Evolutionary conservation across 2,113 vertebrate genomes (phyloP), one percentile per base, ranked within the genome.

Genomic region (Callocephalon fimbriatum): DNA sequence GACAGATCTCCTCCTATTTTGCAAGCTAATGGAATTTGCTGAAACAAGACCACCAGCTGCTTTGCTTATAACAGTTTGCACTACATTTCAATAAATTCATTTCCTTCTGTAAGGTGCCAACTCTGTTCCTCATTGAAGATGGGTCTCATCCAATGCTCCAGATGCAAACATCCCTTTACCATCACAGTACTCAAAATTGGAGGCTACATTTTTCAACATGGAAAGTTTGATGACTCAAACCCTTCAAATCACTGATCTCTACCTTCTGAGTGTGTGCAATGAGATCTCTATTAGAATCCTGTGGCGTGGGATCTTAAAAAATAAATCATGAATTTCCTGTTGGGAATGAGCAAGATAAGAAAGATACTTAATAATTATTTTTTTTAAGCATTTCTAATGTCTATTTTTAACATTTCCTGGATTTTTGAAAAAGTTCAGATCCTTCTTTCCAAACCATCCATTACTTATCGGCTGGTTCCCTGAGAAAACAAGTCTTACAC

Each of bases 11-110:
- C 42, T 79, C 45, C 87, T 77, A 50, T 86, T 94, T 86, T 84
- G 93, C 56, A 93, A 70, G 72, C 76, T 81, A 95, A 87, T 73
- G 95, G 96, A 94, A 97, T 97, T 94, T 95, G 87, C 72, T 90
- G 90, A 76, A 95, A 90, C 42, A 95, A 90, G 86, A 86, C 40
- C 15, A 10, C 61, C 77, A 95, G 85, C 75, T 93, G 90, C 61
- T 95, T 59, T 48, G 40, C 63, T 96, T 78, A 18, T 51, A 90
- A 74, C 26, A 66, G 48, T 86, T 62, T 81, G 58, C 82, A 88
- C 54, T 70, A 29, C 40, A 59, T 83, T 93, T 82, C 65, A 83
- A 42, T 59, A 83, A 37, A 71, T 84, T 84, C 0, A 35, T 81
- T 90, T 93, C 75, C 45, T 76, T 94, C 80, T 92, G 70, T 70